Evolutionary conservation across 1,140 invertebrate species (phyloP).

Genomic region (Penaeus indicus): DNA sequence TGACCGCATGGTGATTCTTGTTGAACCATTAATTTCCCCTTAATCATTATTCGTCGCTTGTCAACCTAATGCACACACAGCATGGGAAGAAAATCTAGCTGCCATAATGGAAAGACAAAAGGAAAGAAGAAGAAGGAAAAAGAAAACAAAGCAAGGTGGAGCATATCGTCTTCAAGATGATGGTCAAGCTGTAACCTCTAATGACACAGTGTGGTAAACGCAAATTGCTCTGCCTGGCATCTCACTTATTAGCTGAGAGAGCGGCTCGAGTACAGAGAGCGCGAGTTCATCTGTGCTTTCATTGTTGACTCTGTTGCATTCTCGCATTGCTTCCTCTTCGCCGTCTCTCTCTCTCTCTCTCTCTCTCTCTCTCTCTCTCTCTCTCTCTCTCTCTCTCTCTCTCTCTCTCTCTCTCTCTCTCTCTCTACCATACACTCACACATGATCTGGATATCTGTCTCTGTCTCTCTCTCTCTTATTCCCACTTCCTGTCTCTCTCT

Average conservation of each 20-base stretch:
- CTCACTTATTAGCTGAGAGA: too few relatives aligned
- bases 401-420: conserved; percentile 31
- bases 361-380: conserved; percentile 6
- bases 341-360: conserved; percentile 23
- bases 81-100: conserved; percentile 6
- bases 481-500: conserved; percentile 1
- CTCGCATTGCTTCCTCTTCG: neutral
- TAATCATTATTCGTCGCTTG: too few relatives aligned
- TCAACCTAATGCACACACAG: too few relatives aligned
- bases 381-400: conserved; percentile 32
- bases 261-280: too few relatives aligned
- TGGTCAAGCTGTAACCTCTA: too few relatives aligned
- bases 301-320: neutral
- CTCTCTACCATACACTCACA: neutral
- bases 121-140: neutral
- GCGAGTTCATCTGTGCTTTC: too few relatives aligned
- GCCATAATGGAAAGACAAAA: neutral
- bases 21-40: too few relatives aligned
- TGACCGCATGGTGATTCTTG: too few relatives aligned
- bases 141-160: too few relatives aligned
- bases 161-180: too few relatives aligned
- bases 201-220: too few relatives aligned
- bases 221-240: too few relatives aligned
- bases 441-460: neutral
- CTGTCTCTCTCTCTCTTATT: neutral